Evolutionary conservation across 2,113 vertebrate species (phyloP).

Genomic region (Excalfactoria chinensis): DNA sequence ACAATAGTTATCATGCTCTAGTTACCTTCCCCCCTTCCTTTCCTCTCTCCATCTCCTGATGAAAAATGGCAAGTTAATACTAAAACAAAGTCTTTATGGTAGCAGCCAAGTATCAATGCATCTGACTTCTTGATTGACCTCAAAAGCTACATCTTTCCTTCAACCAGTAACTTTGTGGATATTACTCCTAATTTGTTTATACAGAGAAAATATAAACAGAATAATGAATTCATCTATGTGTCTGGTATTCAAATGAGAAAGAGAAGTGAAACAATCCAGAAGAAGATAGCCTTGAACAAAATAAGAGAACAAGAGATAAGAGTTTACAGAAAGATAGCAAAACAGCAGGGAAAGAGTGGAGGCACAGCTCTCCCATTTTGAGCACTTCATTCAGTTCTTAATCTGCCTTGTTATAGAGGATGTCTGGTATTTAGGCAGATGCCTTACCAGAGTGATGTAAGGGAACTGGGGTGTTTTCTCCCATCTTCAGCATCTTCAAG

Average conservation of each 20-base stretch:
- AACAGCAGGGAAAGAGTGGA: not conserved
- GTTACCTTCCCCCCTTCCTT: not conserved
- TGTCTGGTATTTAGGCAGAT: not conserved
- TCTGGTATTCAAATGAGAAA: not conserved
- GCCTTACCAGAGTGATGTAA: not conserved
- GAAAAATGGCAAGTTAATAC: not conserved
- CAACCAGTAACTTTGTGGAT: not conserved
- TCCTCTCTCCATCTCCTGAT: not conserved
- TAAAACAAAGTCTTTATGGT: not conserved
- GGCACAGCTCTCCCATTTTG: not conserved
- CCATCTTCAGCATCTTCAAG: not conserved
- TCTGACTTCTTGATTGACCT: not conserved
- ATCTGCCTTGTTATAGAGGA: not conserved
- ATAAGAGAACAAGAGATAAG: fast-evolving
- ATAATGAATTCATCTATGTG: not conserved
- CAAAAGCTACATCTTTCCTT: not conserved
- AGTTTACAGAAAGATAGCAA: not conserved
- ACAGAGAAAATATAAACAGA: not conserved
- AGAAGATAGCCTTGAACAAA: not conserved
- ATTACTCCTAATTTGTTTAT: not conserved
- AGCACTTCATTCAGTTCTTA: not conserved
- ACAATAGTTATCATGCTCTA: not conserved
- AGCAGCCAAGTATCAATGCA: not conserved
- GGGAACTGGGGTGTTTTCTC: not conserved
- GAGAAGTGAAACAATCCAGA: not conserved